These are phyloP conservation scores for Magallana gigas DNA, from an alignment of 1,140 invertebrate species.

Conservation along the genomic window DNA sequence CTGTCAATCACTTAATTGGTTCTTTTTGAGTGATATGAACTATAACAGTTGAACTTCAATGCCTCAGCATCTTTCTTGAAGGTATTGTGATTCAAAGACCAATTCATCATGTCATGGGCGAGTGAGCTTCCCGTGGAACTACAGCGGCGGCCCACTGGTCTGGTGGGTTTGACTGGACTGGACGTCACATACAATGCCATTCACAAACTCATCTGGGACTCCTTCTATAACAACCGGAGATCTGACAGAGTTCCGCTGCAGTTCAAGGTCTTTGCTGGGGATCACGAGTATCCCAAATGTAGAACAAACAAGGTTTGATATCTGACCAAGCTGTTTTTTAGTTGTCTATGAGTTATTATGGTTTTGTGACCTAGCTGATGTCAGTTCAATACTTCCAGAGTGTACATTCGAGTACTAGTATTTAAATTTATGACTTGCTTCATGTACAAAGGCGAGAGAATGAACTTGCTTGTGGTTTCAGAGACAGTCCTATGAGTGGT, in stretches of 20 bases:
- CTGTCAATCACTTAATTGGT: too few species aligned
- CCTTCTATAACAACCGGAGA: slow-evolving; percentile 89
- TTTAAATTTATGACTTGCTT: too few species aligned
- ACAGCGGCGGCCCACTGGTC: slow-evolving; percentile 87
- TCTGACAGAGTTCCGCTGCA: slow-evolving; percentile 90
- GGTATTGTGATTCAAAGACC: background rate
- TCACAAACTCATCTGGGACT: slow-evolving; percentile 95
- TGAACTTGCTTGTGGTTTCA: slow-evolving; percentile 71
- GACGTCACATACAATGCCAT: slow-evolving; percentile 91
- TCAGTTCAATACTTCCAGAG: too few species aligned
- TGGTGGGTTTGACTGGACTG: slow-evolving; percentile 92
- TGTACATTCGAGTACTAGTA: too few species aligned
- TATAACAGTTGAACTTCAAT: too few species aligned
- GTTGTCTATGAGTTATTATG: too few species aligned
- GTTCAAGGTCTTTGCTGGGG: slow-evolving; percentile 87
- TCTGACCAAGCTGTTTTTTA: background rate
- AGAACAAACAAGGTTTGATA: slow-evolving; percentile 87
- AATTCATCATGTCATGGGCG: slow-evolving; percentile 76
- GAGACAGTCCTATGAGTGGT: slow-evolving; percentile 95
- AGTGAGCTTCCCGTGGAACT: slow-evolving; percentile 82
- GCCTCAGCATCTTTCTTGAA: too few species aligned
- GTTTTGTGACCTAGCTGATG: too few species aligned
- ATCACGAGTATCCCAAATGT: slow-evolving; percentile 91
- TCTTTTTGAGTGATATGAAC: too few species aligned
- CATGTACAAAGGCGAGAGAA: too few species aligned